Evolutionary conservation across 2,113 vertebrate genomes (phyloP).

Genomic region (Vicugna pacos): DNA sequence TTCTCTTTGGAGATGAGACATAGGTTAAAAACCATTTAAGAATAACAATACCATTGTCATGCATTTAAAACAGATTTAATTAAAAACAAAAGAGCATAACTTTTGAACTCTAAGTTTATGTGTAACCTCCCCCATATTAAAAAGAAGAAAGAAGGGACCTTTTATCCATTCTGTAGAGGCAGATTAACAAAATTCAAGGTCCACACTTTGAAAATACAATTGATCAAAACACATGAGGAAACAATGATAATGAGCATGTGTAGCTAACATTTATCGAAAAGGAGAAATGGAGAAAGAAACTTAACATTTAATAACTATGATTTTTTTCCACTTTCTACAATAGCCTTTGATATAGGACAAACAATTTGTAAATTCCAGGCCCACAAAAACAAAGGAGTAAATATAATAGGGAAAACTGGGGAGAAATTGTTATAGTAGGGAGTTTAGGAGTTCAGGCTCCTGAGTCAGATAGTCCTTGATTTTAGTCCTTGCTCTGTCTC

Average conservation of each 20-base stretch:
- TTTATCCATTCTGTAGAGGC: background rate
- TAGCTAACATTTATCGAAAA: background rate
- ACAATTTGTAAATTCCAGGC: background rate
- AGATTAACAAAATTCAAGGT: conserved; percentile 22
- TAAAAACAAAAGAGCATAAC: background rate
- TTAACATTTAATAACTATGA: background rate
- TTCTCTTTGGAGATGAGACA: background rate
- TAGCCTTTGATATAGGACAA: background rate
- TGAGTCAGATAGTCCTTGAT: background rate
- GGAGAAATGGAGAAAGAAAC: background rate
- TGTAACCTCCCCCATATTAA: background rate
- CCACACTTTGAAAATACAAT: background rate
- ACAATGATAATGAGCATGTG: background rate
- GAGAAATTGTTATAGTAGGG: background rate
- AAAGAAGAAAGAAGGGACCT: background rate
- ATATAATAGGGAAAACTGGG: background rate
- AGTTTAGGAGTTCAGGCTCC: background rate
- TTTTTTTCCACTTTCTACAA: background rate
- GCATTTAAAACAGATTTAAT: background rate
- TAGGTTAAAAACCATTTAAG: background rate
- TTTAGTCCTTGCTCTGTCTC: background rate
- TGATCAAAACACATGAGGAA: background rate
- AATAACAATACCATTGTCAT: background rate
- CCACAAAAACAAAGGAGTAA: background rate
- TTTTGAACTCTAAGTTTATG: background rate